phyloP scores from a whole-genome alignment of 1,140 invertebrate species.

The Acromyrmex charruanus region DNA sequence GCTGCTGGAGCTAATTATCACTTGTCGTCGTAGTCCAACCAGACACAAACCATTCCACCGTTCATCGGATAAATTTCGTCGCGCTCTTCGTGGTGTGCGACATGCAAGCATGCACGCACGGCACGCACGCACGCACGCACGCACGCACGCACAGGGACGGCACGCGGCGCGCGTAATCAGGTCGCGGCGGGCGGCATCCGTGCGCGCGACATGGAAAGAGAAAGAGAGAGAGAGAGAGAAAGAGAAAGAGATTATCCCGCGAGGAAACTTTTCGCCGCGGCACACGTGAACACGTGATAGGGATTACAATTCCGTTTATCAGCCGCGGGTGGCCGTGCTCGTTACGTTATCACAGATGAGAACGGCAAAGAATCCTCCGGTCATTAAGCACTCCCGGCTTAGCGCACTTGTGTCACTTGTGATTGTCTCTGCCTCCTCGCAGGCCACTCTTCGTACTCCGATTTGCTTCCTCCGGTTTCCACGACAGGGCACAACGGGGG shows the following conservation, averaged over 20 bases:
- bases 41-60: slow-evolving; percentile 35
- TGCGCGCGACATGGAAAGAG: background rate
- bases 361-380: slow-evolving; percentile 24
- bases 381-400: slow-evolving; percentile 26
- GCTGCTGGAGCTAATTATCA: slow-evolving; percentile 16
- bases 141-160: slow-evolving; percentile 23
- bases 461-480: background rate
- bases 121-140: slow-evolving; percentile 9
- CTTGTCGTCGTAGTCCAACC: background rate
- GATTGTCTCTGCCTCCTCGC: background rate
- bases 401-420: slow-evolving; percentile 15
- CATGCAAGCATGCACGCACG: slow-evolving; percentile 10
- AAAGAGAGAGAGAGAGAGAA: too few relatives aligned
- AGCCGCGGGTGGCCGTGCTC: background rate
- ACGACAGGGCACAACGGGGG: background rate
- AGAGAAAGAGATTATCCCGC: background rate
- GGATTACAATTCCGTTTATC: background rate
- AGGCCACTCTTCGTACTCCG: background rate
- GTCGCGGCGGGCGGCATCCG: slow-evolving; percentile 45
- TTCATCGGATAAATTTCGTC: slow-evolving; percentile 37
- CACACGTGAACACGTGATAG: slow-evolving; percentile 37
- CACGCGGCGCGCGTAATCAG: slow-evolving; percentile 59
- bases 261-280: slow-evolving; percentile 17
- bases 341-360: slow-evolving; percentile 37
- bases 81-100: slow-evolving; percentile 32